Evolutionary conservation across 2,113 vertebrate species (phyloP), one percentile per base, ranked within the genome.

Genomic region (Delphinapterus leucas): DNA sequence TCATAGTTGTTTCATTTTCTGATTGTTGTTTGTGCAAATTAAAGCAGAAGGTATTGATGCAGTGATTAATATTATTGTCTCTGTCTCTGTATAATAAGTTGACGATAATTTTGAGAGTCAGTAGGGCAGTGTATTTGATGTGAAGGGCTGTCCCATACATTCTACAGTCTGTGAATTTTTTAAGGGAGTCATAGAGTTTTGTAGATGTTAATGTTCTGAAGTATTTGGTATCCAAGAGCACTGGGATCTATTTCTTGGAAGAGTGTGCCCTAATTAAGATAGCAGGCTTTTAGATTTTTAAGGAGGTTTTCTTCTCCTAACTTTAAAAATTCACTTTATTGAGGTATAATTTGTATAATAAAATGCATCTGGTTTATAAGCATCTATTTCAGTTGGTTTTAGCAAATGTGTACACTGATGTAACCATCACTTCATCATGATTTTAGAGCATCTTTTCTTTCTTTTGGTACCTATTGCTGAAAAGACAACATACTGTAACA

Each of bases 291-390:
- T 65, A 36, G 53, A 73, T 58, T 92, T 94, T 84, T 63, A 67
- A n/a, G 20, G 53, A 58, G n/a, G n/a, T 28, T 74, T 65, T 95
- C 41, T 44, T 23, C 0, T 0, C 31, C 41, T 92, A 68, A 49
- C 38, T 93, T 94, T 25, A 28, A 73, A 93, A 79, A 68, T 94
- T 31, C 90, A 79, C 81, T 88, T 81, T 68, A 73, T 63, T 58
- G 18, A 20, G 9, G 8, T 76, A 33, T 90, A 67, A 58, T 85
- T 63, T 90, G 53, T 14, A 3, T 68, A 36, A 41, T 92, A 79
- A 89, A 81, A 83, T 28, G 28, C 6, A 71, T 28, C 28, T 44
- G 89, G 49, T 83, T 85, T 25, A 96, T 25, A 96, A 88, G 23
- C 38, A 5, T 88, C 10, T 31, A 20, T 87, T 71, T 47, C 58